Evolutionary conservation across 2,113 vertebrate species (phyloP).

Genomic region (Cricetomys ansorgei): DNA sequence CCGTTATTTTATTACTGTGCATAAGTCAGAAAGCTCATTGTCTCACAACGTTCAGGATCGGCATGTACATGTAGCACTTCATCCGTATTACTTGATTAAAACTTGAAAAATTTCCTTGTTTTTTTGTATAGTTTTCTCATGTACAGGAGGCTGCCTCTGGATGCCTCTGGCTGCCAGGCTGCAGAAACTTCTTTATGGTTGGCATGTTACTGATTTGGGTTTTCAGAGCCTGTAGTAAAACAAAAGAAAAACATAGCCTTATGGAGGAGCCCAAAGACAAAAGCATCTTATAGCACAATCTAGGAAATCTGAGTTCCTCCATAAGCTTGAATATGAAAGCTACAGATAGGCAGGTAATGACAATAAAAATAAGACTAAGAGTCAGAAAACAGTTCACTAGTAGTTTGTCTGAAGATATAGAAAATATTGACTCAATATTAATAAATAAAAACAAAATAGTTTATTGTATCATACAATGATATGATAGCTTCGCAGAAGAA

Average conservation of each 20-base stretch:
- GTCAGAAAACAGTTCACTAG: background rate
- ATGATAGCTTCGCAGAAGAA: background rate
- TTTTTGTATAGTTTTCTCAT: background rate
- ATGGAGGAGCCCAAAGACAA: background rate
- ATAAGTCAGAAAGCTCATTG: background rate
- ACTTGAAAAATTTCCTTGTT: constrained; percentile 42
- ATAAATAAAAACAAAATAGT: background rate
- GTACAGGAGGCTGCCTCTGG: constrained; percentile 29
- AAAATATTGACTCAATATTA: background rate
- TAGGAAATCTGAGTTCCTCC: background rate
- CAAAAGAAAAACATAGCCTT: background rate
- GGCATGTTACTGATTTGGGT: constrained; percentile 66
- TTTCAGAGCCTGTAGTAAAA: constrained; percentile 53
- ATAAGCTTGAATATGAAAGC: background rate
- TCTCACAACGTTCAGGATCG: background rate
- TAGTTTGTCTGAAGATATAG: background rate
- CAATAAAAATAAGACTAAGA: fast-evolving
- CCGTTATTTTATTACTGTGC: background rate
- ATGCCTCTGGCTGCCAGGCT: constrained; percentile 68
- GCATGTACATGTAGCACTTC: background rate
- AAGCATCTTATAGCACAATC: background rate
- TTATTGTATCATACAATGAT: background rate
- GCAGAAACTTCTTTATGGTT: constrained; percentile 64
- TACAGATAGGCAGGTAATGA: background rate
- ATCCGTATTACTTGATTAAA: background rate